Conservation (phyloP, 2,888 invertebrate genomes). For the Dastarcus helophoroides region DNA sequence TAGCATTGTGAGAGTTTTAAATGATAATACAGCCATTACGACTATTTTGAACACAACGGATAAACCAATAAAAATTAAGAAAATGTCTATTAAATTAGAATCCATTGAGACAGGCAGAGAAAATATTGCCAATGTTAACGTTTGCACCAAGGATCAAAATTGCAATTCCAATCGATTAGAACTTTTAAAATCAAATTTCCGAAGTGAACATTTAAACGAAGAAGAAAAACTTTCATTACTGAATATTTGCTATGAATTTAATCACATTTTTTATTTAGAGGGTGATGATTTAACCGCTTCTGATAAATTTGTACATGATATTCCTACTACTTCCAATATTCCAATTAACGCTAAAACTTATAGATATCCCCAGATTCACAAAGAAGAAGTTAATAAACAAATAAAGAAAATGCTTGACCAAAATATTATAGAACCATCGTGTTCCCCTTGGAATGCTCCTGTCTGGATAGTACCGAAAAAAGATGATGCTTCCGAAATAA, state of each 20-base stretch:
- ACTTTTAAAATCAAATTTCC: slow-evolving; percentile 6
- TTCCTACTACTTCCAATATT: slow-evolving; percentile 14
- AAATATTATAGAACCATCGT: slow-evolving; percentile 19
- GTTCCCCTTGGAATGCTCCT: slow-evolving; percentile 18
- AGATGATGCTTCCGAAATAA: slow-evolving; percentile 17
- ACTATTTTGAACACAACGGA: too few relatives aligned
- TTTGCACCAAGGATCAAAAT: too few relatives aligned
- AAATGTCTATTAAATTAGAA: too few relatives aligned
- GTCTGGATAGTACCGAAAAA: slow-evolving; percentile 25
- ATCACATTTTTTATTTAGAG: slow-evolving; percentile 19
- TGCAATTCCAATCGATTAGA: slow-evolving; percentile 9
- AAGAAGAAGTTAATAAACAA: slow-evolving; percentile 22
- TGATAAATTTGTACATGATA: slow-evolving; percentile 17
- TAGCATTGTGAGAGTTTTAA: too few relatives aligned
- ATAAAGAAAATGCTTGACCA: slow-evolving; percentile 19
- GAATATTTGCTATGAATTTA: slow-evolving; percentile 18
- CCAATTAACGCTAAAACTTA: slow-evolving; percentile 21
- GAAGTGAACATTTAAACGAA: slow-evolving; percentile 19
- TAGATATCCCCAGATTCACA: slow-evolving; percentile 22
- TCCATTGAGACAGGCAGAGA: too few relatives aligned
- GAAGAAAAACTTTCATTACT: slow-evolving; percentile 19
- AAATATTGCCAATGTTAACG: too few relatives aligned
- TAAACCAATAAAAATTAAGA: too few relatives aligned
- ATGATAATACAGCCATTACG: too few relatives aligned
- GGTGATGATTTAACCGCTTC: slow-evolving; percentile 18